phyloP scores from a whole-genome alignment of 2,888 invertebrate species.

The Megaustenia siamemsis region DNA sequence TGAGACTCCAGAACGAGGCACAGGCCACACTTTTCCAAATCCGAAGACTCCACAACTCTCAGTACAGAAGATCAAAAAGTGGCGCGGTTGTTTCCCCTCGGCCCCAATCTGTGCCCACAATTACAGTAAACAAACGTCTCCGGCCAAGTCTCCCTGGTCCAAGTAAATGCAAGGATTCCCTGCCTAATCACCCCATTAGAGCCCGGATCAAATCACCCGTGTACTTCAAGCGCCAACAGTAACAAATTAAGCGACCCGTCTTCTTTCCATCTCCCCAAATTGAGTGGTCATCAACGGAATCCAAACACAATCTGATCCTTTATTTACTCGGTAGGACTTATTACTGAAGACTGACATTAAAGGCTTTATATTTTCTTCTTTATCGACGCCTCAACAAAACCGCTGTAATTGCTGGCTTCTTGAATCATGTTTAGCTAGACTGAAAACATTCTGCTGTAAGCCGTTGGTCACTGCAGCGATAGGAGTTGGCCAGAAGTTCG shows the following conservation, averaged over 20 bases:
- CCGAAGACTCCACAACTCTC: too few relatives aligned
- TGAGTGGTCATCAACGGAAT: neutral
- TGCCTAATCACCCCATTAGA: neutral
- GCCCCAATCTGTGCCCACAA: neutral
- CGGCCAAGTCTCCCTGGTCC: neutral
- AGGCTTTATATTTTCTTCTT: neutral
- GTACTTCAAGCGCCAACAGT: neutral
- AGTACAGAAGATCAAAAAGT: too few relatives aligned
- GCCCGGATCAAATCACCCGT: neutral
- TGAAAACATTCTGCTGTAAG: neutral
- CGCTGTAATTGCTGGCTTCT: neutral
- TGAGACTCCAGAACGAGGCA: too few relatives aligned
- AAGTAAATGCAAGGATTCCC: neutral
- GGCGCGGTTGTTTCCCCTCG: neutral
- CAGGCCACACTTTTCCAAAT: too few relatives aligned
- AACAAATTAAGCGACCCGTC: neutral
- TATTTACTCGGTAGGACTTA: neutral
- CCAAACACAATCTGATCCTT: neutral
- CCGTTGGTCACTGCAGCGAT: too few relatives aligned
- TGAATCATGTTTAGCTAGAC: neutral
- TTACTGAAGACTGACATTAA: neutral
- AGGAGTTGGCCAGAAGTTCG: too few relatives aligned
- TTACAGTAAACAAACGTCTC: neutral
- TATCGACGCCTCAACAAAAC: neutral
- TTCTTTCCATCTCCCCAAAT: neutral